Evolutionary conservation across 2,113 vertebrate genomes (phyloP).

Genomic region (Leptosomus discolor): DNA sequence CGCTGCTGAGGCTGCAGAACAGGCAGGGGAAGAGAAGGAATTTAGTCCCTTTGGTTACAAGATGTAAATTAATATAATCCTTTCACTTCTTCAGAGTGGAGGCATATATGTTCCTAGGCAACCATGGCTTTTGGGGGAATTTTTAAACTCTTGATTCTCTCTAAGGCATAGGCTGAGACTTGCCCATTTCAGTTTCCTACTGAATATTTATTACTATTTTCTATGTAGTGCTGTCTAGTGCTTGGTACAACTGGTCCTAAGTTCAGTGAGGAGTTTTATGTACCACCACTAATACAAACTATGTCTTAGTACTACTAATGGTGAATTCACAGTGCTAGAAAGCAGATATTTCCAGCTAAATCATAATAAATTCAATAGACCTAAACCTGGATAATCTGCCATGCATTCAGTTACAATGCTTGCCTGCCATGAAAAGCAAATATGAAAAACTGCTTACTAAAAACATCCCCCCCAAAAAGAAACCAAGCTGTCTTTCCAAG

Average conservation of each 20-base stretch:
- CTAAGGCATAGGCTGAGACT: neutral
- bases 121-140: neutral
- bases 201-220: neutral
- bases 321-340: neutral
- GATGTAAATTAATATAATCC: neutral
- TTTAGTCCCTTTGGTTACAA: neutral
- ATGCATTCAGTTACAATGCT: neutral
- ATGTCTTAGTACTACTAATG: neutral
- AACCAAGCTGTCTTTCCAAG: neutral
- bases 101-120: neutral
- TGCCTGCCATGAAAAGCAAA: neutral
- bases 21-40: neutral
- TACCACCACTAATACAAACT: neutral
- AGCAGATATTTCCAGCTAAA: slow-evolving; percentile 3
- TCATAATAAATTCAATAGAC: neutral
- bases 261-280: neutral
- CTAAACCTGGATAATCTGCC: neutral
- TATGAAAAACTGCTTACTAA: neutral
- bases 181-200: neutral
- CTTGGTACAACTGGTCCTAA: neutral
- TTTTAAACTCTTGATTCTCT: neutral
- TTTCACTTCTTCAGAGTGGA: neutral
- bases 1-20: neutral
- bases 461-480: neutral
- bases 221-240: neutral